Base-by-base conservation (phyloP, 2,888 invertebrate species). In the Lasius platythorax region DNA sequence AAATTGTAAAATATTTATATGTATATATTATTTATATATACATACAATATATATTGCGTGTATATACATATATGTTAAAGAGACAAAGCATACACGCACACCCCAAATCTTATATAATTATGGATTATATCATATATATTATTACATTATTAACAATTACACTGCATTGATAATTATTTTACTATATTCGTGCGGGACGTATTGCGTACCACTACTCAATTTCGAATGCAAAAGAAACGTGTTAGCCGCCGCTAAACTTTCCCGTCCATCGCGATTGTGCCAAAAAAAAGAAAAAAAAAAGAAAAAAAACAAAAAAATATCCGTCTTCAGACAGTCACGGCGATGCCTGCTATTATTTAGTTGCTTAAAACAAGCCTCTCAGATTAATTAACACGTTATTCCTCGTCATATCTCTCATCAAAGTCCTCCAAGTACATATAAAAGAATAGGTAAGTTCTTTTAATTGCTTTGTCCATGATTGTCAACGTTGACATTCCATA, bases 1-100 rank as follows among this genome's bases (percentile, higher is more conserved):
- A 89, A 89, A 88, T 84, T 91, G 91, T 92, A 92, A 72, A 79
- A 91, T 90, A 92, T 92, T 92, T 92, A 92, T 92, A 90, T 88
- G 88, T 72, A 85, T 73, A 82, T 86, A 85, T 76, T 83, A 74
- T 88, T 81, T 84, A 83, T 84, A 87, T 82, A 86, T 74, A 84
- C 58, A 82, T 82, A 74, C 58, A 81, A 85, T 84, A 87, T 85
- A 85, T 78, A 85, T 76, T 79, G 84, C 74, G 68, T 68, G 75
- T 9, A 81, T 73, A 86, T 56, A 79, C 61, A 87, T 75, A 82
- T 85, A 85, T 83, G 87, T 84, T 84, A 72, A 87, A 74, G 82
- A 86, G 84, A 88, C 86, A 85, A 90, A 87, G 86, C 84, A 90
- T 87, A 89, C 58, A 87, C 75, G 85, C 85, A 89, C 73, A 86